Evolutionary conservation across 2,113 vertebrate species (phyloP), one percentile per base, ranked within the genome.

Genomic region (Patagioenas fasciata): DNA sequence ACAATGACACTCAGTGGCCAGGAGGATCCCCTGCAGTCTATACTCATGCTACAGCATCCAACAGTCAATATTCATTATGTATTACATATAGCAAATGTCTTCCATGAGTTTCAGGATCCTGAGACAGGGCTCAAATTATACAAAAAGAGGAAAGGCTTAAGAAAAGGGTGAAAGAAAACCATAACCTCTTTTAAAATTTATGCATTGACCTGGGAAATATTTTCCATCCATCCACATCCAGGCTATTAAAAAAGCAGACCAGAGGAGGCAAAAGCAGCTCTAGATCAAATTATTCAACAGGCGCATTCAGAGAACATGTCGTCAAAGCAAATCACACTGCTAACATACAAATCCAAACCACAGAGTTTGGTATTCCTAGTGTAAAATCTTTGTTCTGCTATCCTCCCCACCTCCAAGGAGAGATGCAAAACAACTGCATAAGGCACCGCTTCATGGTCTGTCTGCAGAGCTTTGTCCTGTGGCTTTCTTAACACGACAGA

Each of bases 1-100:
- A 96, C 91, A 89, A 96, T 96, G 94, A 96, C 96, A 97, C 95
- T 96, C 89, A 95, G 96, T 96, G 95, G 95, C 77, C 93, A 94
- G 93, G 93, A 95, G 92, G 89, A 96, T 96, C 96, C 84, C 87
- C 89, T 97, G 91, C 95, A 95, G 87, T 89, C 91, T 85, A 3
- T 44, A 47, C 17, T 81, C 48, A 1, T 2, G 38, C 53, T 87
- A 67, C 73, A 87, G 60, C 73, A 91, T 10, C 80, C 89, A 75
- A 72, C 34, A 47, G 31, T 67, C 91, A 38, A 65, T 50, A 29
- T 11, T 53, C 17, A 14, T 42, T 10, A 2, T 11, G 2, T 20
- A 18, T 18, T 51, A 47, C 20, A 72, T 20, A 48, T 8, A 71
- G 34, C 28, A 94, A 83, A 21, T 11, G 11, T 44, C 80, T 72